Percentiles rank a stretch among this genome's conserved stretches.
These are phyloP conservation scores for Dolichotis patagonum DNA, from an alignment of 2,113 vertebrate genomes.

Conservation along the genomic window DNA sequence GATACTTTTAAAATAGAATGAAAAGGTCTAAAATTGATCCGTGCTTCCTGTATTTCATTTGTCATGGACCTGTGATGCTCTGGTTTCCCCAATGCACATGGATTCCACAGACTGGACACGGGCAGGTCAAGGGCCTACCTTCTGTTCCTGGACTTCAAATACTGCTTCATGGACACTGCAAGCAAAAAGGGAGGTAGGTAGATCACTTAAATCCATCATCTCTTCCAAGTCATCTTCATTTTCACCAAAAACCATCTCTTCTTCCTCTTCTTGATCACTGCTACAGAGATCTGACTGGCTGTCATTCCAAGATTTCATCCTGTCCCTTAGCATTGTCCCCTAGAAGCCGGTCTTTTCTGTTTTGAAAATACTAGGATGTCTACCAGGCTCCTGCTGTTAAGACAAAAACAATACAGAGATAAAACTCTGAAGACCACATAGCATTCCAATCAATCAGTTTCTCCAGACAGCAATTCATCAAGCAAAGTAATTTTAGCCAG, in stretches of 20 bases:
- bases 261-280: constrained; percentile 95
- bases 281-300: constrained; percentile 92
- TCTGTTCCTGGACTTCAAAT: constrained; percentile 91
- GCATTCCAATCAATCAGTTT: background rate
- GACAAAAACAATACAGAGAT: background rate
- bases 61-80: rapidly evolving
- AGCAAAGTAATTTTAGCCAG: background rate
- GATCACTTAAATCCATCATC: constrained; percentile 96
- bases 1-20: background rate
- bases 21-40: background rate
- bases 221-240: constrained; percentile 93
- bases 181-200: constrained; percentile 94
- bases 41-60: background rate
- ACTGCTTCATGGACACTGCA: constrained; percentile 93
- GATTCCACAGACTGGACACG: background rate
- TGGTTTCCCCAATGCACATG: background rate
- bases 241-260: constrained; percentile 95
- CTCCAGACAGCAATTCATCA: constrained; percentile 23
- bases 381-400: constrained; percentile 41
- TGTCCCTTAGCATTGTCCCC: constrained; percentile 90
- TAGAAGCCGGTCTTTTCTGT: background rate
- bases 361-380: constrained; percentile 46
- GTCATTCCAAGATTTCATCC: constrained; percentile 91
- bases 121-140: constrained; percentile 83
- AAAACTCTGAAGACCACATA: background rate